Base-by-base conservation (phyloP, 2,797 vertebrate genomes). In the Novumbra hubbsi region DNA sequence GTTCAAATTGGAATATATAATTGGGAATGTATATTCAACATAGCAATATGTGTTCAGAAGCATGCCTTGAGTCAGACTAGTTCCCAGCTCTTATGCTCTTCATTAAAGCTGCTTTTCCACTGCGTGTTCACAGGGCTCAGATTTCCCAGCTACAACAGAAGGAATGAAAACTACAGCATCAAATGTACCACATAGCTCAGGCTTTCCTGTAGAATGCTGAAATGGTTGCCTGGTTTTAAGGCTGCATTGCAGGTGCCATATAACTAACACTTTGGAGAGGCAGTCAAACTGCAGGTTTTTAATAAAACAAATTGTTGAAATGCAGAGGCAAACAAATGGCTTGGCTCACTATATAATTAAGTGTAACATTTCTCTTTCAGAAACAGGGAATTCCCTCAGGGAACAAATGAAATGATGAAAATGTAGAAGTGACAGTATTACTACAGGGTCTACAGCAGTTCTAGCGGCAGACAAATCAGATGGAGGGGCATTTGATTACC, bases 281-380 rank as follows among this genome's bases (percentile, higher is more conserved):
- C 60, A 63, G 60, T 27, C 60, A 30, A 63, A 63, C 15, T 27
- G 6, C 15, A 63, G 30, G 64, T 45, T 76, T 73, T 67, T 76
- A 71, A 76, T 71, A 76, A 76, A 72, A 70, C 70, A 71, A 75
- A 71, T 67, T 45, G 32, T 24, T 41, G 70, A 72, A 71, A 76
- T 41, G 41, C 65, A 66, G 30, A 63, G 65, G 52, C 8, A 68
- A 72, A 73, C 71, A 77, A 72, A 62, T 48, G 63, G 34, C 24
- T 50, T 49, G 57, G 55, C 19, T 5, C 8, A 63, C 60, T 30
- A 27, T 63, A 30, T 63, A 63, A 63, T 63, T 24, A 63, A 27
- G 24, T 28, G 60, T 63, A 24, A 2, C 15, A 24, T 30, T 30
- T 63, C 27, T 63, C 24, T 62, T 27, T 63, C 60, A 15, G 30